Conservation (phyloP, 2,113 vertebrate species). For the Gallinago media region DNA sequence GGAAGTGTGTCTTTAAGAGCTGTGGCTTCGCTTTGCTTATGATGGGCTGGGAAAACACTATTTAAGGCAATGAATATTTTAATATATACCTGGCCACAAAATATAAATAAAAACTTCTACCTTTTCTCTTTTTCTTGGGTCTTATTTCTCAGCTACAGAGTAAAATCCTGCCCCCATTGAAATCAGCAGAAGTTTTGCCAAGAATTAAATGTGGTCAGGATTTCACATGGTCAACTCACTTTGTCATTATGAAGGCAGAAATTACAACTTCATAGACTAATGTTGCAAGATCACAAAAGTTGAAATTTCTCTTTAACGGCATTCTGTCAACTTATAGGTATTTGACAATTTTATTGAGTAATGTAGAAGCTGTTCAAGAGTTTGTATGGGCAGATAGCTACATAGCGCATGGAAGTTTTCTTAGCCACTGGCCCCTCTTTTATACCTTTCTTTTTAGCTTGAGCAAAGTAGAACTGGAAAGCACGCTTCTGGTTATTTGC, state of each 20-base stretch:
- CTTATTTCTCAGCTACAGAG: background rate
- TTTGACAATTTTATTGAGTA: background rate
- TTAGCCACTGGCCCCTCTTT: background rate
- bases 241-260: background rate
- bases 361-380: background rate
- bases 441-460: background rate
- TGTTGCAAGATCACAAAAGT: background rate
- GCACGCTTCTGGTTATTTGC: background rate
- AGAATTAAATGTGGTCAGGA: slow-evolving; percentile 66
- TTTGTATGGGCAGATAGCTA: background rate
- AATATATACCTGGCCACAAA: slow-evolving; percentile 30
- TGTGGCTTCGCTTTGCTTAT: slow-evolving; percentile 93
- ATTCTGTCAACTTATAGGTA: background rate
- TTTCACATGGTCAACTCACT: background rate
- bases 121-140: background rate
- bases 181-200: slow-evolving; percentile 53
- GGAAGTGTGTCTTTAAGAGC: slow-evolving; percentile 94
- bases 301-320: background rate
- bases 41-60: slow-evolving; percentile 98
- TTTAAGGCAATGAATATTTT: slow-evolving; percentile 70
- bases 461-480: background rate
- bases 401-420: background rate
- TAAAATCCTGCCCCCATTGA: slow-evolving; percentile 66
- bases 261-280: background rate
- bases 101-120: slow-evolving; percentile 8